A percentile compares a stretch with the other conserved stretches of the same genome.
Evolutionary conservation across 2,888 invertebrate species (phyloP).

Genomic region (Lysandra bellargus): DNA sequence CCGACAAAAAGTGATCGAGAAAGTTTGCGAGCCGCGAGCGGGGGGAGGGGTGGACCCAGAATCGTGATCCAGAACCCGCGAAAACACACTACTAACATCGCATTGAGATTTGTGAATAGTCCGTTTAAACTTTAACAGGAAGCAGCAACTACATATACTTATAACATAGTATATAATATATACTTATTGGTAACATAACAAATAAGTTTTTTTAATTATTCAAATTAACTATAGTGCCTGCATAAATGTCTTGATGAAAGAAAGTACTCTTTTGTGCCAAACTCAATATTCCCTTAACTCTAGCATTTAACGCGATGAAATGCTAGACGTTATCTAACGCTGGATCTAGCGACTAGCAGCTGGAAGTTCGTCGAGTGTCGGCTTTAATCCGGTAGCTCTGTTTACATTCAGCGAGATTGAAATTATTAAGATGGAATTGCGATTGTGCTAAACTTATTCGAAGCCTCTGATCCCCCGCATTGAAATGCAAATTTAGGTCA

Average conservation of each 20-base stretch:
- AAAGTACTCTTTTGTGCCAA: neutral
- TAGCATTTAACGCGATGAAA: slow-evolving; percentile 34
- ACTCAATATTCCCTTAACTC: neutral
- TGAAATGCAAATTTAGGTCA: slow-evolving; percentile 76
- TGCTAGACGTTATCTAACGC: slow-evolving; percentile 46
- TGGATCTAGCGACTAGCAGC: slow-evolving; percentile 41
- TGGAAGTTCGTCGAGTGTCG: slow-evolving; percentile 67
- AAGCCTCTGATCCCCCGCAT: slow-evolving; percentile 60
- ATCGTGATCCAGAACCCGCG: no score
- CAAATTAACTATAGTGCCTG: neutral
- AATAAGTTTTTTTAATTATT: no score
- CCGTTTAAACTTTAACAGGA: no score
- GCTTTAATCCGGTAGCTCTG: slow-evolving; percentile 68
- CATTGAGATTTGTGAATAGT: no score
- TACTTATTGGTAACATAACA: no score
- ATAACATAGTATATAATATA: no score
- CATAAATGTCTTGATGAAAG: neutral
- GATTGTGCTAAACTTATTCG: slow-evolving; percentile 71
- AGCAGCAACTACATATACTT: no score
- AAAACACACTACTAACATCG: no score
- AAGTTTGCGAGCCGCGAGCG: no score
- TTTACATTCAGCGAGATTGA: slow-evolving; percentile 69
- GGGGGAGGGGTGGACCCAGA: no score
- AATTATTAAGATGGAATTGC: slow-evolving; percentile 72
- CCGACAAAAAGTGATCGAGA: no score